phyloP scores from a whole-genome alignment of 92 coral and sea anemone species.

The Epizoanthus rinbou region DNA sequence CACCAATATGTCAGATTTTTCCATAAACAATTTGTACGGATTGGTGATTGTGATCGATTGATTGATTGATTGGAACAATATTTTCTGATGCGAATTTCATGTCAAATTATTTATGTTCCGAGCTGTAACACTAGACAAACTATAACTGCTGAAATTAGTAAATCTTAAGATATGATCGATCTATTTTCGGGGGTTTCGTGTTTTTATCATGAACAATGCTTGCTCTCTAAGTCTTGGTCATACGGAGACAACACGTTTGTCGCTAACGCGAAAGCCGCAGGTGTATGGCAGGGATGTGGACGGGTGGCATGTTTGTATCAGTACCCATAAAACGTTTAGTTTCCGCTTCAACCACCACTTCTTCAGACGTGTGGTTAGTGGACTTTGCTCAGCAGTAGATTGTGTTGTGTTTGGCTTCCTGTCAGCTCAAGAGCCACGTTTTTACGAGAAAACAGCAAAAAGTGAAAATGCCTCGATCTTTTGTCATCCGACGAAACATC shows the following conservation, averaged over 20 bases:
- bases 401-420: neutral
- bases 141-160: no score
- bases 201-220: neutral
- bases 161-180: no score
- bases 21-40: no score
- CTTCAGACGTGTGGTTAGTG: neutral
- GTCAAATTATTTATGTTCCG: no score
- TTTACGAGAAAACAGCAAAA: neutral
- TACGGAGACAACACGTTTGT: neutral
- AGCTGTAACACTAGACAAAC: no score
- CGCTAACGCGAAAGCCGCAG: neutral
- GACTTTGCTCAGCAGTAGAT: neutral
- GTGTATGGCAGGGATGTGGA: neutral
- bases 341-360: neutral
- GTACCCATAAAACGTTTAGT: neutral
- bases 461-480: slow-evolving; percentile 18
- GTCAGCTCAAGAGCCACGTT: neutral
- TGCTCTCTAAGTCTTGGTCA: neutral
- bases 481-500: slow-evolving; percentile 1
- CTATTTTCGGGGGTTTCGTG: neutral
- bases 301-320: neutral
- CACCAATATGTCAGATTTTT: no score
- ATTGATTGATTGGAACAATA: no score
- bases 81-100: no score
- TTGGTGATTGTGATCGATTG: no score